phyloP scores from a whole-genome alignment of 2,797 vertebrate species.

The Mallotus villosus region DNA sequence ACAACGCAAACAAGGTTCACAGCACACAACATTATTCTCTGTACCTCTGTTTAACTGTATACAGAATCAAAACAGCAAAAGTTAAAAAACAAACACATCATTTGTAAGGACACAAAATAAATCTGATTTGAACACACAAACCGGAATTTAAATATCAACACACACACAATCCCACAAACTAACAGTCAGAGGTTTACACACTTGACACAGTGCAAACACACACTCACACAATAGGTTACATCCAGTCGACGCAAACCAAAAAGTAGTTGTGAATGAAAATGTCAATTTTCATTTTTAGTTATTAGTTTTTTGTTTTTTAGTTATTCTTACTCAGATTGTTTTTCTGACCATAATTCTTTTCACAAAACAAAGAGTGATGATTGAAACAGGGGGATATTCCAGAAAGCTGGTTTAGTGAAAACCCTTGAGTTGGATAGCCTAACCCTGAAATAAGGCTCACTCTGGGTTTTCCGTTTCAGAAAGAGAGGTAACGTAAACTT shows the following conservation, averaged over 20 bases:
- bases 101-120: slow-evolving; percentile 45
- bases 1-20: slow-evolving; percentile 4
- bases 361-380: slow-evolving; percentile 19
- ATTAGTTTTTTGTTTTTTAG: slow-evolving; percentile 26
- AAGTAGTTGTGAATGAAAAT: not conserved
- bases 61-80: slow-evolving; percentile 64
- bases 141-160: slow-evolving; percentile 24
- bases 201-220: slow-evolving; percentile 21
- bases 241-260: slow-evolving; percentile 54
- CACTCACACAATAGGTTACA: slow-evolving; percentile 46
- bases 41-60: slow-evolving; percentile 60
- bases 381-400: slow-evolving; percentile 36
- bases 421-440: no score
- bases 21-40: slow-evolving; percentile 44
- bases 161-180: slow-evolving; percentile 56
- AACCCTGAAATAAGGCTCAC: no score
- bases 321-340: slow-evolving; percentile 52
- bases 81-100: slow-evolving; percentile 45
- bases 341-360: slow-evolving; percentile 34
- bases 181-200: slow-evolving; percentile 50
- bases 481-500: no score
- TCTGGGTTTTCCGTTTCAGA: no score
- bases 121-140: slow-evolving; percentile 57
- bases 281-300: slow-evolving; percentile 57
- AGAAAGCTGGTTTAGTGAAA: no score